phyloP scores from a whole-genome alignment of 2,888 invertebrate genomes.

The Rapana venosa region DNA sequence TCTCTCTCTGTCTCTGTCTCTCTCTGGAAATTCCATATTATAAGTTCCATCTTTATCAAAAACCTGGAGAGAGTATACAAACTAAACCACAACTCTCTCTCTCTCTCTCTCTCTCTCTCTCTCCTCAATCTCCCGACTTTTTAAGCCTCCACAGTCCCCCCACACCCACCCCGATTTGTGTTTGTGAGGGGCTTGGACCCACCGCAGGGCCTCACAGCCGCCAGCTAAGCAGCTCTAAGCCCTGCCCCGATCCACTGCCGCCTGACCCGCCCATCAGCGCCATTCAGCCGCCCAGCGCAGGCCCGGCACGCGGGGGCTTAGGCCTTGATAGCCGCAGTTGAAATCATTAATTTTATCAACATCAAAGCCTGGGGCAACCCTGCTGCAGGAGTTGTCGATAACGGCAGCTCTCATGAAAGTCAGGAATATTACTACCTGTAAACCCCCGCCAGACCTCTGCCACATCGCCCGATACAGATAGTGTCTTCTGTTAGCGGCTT shows the following conservation, averaged over 20 bases:
- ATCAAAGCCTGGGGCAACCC: background rate
- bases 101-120: background rate
- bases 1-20: background rate
- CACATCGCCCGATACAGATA: background rate
- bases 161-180: too few relatives aligned
- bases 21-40: too few relatives aligned
- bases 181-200: too few relatives aligned
- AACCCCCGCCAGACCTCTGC: background rate
- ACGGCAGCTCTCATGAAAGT: background rate
- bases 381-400: background rate
- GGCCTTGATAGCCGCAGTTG: background rate
- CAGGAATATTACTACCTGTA: background rate
- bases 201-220: background rate
- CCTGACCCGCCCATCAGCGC: background rate
- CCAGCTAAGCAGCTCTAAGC: background rate
- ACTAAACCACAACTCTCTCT: background rate
- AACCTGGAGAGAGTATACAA: too few relatives aligned
- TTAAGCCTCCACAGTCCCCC: background rate
- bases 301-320: background rate
- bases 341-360: conserved; percentile 32
- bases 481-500: background rate
- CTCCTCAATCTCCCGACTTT: background rate
- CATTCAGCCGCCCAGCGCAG: background rate
- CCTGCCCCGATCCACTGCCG: background rate
- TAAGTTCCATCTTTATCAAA: too few relatives aligned